Percentiles rank a stretch among this genome's conserved stretches.
Evolutionary conservation across 2,113 vertebrate species (phyloP).

Genomic region (Leptobrachium leishanense): DNA sequence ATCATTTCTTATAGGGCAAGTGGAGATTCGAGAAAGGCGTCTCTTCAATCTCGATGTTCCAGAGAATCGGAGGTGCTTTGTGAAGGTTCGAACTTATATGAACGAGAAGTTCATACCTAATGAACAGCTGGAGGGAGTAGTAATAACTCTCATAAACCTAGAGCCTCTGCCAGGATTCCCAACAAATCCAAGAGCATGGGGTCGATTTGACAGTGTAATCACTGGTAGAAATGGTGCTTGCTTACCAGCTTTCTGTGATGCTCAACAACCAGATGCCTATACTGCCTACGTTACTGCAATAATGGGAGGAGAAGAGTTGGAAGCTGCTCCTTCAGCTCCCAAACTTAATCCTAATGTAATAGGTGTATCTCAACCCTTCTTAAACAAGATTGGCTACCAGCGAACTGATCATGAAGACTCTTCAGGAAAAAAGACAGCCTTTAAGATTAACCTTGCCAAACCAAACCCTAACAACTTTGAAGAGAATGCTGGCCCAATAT

Average conservation of each 20-base stretch:
- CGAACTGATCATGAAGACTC: constrained; percentile 87
- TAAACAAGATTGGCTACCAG: constrained; percentile 84
- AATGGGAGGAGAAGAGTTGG: constrained; percentile 90
- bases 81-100: constrained; percentile 92
- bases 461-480: constrained; percentile 81
- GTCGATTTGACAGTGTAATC: constrained; percentile 93
- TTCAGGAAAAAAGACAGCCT: constrained; percentile 85
- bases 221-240: constrained; percentile 91
- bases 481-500: constrained; percentile 87
- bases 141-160: constrained; percentile 86
- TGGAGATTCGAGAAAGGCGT: constrained; percentile 89
- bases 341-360: constrained; percentile 77
- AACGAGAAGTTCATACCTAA: constrained; percentile 84
- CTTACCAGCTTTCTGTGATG: constrained; percentile 91
- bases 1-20: constrained; percentile 88
- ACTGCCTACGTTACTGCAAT: constrained; percentile 85
- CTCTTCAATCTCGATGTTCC: constrained; percentile 96
- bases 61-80: constrained; percentile 92
- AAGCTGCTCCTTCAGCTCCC: constrained; percentile 86
- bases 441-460: constrained; percentile 87
- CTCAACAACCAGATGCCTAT: constrained; percentile 79
- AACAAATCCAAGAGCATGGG: constrained; percentile 90
- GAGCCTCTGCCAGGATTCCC: constrained; percentile 87
- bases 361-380: constrained; percentile 89
- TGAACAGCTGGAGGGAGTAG: constrained; percentile 91